Evolutionary conservation across 2,113 vertebrate species (phyloP), one percentile per base, ranked within the genome.

Genomic region (Cisticola juncidis): DNA sequence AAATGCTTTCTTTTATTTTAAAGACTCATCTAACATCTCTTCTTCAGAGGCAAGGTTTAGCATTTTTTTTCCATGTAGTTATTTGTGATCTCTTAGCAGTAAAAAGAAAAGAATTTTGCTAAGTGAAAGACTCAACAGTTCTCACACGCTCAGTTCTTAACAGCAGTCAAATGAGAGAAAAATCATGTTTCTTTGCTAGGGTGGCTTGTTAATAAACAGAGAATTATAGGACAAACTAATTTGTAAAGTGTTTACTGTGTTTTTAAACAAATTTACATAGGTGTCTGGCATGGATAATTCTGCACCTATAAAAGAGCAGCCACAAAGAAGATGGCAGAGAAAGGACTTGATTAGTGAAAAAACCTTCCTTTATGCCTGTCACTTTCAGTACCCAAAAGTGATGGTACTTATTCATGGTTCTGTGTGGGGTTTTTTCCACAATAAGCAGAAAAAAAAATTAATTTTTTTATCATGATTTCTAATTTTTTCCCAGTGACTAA

Each of bases 11-110:
- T 96, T 97, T 88, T 78, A 81, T 88, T 96, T 97, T 97, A 97
- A 97, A 95, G 64, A 61, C 51, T 96, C 92, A 92, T 95, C 79
- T 97, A 97, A 88, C 94, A 86, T 96, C 61, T 22, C n/a, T 95
- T 95, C 73, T 97, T 97, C 94, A 90, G 90, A 92, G 70, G 79
- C 62, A 98, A 96, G 66, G 0, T 47, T 78, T 69, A 45, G 26
- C 4, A 4, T 31, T 54, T 60, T 68, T 68, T 89, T 96, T 48
- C 72, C 50, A 26, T 76, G 44, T 88, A 96, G 81, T 94, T 96
- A 92, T 96, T 96, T 97, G 91, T 90, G 76, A 96, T 97, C 66
- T 95, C 82, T 91, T 86, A 88, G 73, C 94, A 96, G 54, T 92
- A 92, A 94, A 96, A 96, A 92, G 85, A 95, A 92, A 91, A 77